phyloP scores from a whole-genome alignment of 2,113 vertebrate genomes.

The Poicephalus gulielmi region DNA sequence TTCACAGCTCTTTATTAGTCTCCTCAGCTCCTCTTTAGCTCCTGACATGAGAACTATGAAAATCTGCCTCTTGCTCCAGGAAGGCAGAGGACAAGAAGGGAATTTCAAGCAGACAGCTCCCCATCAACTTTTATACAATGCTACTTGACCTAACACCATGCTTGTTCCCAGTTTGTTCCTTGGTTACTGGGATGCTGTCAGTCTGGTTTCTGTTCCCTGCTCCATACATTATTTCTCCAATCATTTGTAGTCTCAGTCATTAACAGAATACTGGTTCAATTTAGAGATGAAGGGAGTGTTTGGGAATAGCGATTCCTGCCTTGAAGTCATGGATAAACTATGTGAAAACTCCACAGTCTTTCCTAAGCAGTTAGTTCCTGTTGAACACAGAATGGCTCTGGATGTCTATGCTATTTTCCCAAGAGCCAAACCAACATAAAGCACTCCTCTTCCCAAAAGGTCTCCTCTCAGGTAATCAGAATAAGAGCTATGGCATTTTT shows the following conservation, averaged over 20 bases:
- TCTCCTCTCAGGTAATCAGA: background rate
- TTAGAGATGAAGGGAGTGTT: background rate
- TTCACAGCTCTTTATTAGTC: background rate
- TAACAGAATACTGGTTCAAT: background rate
- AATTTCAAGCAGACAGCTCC: background rate
- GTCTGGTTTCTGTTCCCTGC: background rate
- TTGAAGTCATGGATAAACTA: background rate
- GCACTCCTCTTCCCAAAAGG: background rate
- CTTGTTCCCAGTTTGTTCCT: background rate
- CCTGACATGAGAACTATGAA: background rate
- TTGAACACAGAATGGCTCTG: background rate
- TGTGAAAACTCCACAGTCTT: background rate
- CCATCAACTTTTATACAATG: background rate
- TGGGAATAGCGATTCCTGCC: background rate
- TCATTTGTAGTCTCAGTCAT: background rate
- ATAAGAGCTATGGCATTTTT: background rate
- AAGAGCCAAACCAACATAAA: background rate
- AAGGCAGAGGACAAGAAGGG: background rate
- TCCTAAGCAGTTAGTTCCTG: background rate
- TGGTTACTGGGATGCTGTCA: background rate
- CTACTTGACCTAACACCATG: background rate
- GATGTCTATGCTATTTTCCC: background rate
- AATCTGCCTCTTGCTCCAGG: background rate
- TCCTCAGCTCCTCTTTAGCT: background rate
- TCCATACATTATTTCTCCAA: background rate